phyloP scores from a whole-genome alignment of 2,888 invertebrate species.

The Polydrusus pterygomalis region DNA sequence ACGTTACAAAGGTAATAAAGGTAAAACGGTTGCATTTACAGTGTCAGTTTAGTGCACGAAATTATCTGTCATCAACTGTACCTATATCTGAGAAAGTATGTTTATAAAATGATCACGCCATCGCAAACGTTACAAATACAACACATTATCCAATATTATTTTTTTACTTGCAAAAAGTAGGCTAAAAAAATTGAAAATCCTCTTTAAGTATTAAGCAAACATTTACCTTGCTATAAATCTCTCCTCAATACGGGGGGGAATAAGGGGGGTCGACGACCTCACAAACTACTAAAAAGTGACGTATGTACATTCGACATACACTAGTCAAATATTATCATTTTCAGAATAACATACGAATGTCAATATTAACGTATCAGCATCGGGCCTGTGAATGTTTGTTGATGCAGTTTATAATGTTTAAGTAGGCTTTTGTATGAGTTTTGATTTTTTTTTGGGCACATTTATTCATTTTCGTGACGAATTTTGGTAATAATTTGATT shows the following conservation, averaged over 20 bases:
- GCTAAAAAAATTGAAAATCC: constrained; percentile 11
- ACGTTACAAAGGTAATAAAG: too few relatives aligned
- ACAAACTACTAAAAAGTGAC: constrained; percentile 38
- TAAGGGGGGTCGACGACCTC: constrained; percentile 42
- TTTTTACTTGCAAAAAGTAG: constrained; percentile 20
- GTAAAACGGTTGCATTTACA: too few relatives aligned
- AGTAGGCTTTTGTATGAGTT: constrained; percentile 32
- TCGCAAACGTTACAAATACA: neutral
- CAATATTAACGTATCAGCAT: constrained; percentile 51
- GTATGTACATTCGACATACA: constrained; percentile 43
- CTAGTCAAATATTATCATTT: constrained; percentile 52
- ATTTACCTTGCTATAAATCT: constrained; percentile 29
- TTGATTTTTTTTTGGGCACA: constrained; percentile 20
- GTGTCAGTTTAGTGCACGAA: too few relatives aligned
- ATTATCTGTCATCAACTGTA: too few relatives aligned
- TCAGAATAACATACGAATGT: constrained; percentile 52
- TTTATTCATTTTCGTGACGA: too few relatives aligned
- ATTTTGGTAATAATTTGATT: too few relatives aligned
- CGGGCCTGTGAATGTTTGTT: constrained; percentile 36
- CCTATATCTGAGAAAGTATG: too few relatives aligned
- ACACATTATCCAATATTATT: neutral
- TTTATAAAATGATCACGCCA: too few relatives aligned
- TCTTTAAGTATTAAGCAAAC: neutral
- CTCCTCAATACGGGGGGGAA: constrained; percentile 15
- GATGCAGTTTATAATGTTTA: constrained; percentile 46